Percentiles rank a stretch among this genome's conserved stretches.
Conservation (phyloP, 2,888 invertebrate genomes). For the Brachypterus glaber region DNA sequence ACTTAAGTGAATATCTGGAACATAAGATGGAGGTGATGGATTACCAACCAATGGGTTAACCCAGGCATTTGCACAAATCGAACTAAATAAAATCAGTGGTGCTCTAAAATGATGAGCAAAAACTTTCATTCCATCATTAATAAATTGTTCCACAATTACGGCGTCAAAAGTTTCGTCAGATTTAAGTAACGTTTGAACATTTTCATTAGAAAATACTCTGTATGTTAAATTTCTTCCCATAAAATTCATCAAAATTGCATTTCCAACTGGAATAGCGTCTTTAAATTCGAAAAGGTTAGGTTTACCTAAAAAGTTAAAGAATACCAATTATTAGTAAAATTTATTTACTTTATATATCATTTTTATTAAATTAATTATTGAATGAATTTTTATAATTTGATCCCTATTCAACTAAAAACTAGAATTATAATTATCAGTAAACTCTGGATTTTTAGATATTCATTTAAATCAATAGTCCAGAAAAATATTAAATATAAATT, state of each 20-base stretch:
- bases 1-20: conserved; percentile 40
- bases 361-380: too few species aligned
- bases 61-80: conserved; percentile 39
- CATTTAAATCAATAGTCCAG: too few species aligned
- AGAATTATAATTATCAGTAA: too few species aligned
- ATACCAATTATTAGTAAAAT: too few species aligned
- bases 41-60: conserved; percentile 43
- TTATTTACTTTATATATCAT: too few species aligned
- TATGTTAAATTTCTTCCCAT: conserved; percentile 7
- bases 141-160: conserved; percentile 39
- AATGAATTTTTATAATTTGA: too few species aligned
- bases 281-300: conserved; percentile 12
- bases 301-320: too few species aligned
- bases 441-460: too few species aligned
- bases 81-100: conserved; percentile 36
- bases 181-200: conserved; percentile 25
- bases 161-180: conserved; percentile 35
- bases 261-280: conserved; percentile 4
- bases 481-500: too few species aligned
- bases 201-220: conserved; percentile 17
- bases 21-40: conserved; percentile 42
- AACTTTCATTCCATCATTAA: conserved; percentile 41
- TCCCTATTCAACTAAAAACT: too few species aligned
- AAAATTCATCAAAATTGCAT: not conserved
- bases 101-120: conserved; percentile 32